A percentile compares a stretch with the other conserved stretches of the same genome.
These are phyloP conservation scores for Tetranychus piercei DNA, from an alignment of 2,888 invertebrate species.

Conservation along the genomic window DNA sequence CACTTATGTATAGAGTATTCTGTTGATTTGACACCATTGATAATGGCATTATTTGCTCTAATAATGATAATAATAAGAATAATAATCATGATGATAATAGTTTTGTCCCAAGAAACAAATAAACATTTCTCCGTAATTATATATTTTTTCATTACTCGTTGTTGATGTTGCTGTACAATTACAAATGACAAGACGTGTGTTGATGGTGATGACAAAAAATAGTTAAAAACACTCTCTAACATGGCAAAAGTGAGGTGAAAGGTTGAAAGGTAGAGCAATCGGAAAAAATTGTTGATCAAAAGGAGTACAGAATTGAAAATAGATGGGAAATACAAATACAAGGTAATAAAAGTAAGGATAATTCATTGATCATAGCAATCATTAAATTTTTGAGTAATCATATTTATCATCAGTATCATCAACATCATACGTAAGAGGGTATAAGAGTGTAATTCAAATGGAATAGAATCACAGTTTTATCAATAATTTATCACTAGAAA, in stretches of 20 bases:
- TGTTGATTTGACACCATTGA: background rate
- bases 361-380: background rate
- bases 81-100: background rate
- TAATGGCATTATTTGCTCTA: background rate
- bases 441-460: background rate
- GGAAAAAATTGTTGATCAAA: background rate
- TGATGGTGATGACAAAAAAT: background rate
- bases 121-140: background rate
- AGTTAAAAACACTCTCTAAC: background rate
- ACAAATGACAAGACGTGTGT: background rate
- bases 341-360: background rate
- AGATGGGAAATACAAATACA: background rate
- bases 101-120: background rate
- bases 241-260: background rate
- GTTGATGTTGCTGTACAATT: background rate
- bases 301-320: background rate
- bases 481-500: background rate
- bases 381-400: background rate
- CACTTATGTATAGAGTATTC: background rate
- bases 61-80: background rate
- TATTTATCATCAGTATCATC: background rate
- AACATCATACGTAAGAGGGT: background rate
- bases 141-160: background rate
- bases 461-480: background rate
- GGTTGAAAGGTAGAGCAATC: background rate